A percentile compares a stretch with the other conserved stretches of the same genome.
These are phyloP conservation scores for Palythoa grandis DNA, from an alignment of 92 coral and sea anemone species.

Conservation along the genomic window DNA sequence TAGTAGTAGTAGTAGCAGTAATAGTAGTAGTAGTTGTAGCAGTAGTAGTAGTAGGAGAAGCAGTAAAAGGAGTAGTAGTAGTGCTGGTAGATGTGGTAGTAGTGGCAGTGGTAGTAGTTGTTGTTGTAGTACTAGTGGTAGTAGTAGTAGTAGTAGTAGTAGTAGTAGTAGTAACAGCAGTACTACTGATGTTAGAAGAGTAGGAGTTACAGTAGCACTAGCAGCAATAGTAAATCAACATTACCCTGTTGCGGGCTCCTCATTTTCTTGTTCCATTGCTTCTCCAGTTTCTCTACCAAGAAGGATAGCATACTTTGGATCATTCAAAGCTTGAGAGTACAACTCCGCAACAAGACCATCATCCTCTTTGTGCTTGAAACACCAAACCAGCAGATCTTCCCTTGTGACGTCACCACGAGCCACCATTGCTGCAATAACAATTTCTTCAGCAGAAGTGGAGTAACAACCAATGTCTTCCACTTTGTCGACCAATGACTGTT, in stretches of 20 bases:
- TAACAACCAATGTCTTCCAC: constrained; percentile 57
- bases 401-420: constrained; percentile 63
- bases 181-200: background rate
- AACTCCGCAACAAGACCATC: constrained; percentile 50
- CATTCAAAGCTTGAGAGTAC: constrained; percentile 64
- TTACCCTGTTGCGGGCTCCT: constrained; percentile 18
- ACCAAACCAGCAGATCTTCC: constrained; percentile 76
- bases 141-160: too few species aligned
- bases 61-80: too few species aligned
- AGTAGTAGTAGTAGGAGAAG: too few species aligned
- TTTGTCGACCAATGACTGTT: constrained; percentile 44
- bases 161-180: background rate
- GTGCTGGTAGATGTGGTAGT: too few species aligned
- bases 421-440: constrained; percentile 75
- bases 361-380: constrained; percentile 49
- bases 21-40: too few species aligned
- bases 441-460: constrained; percentile 66
- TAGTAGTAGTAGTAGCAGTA: too few species aligned
- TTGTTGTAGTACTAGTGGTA: too few species aligned
- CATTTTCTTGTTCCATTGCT: constrained; percentile 31
- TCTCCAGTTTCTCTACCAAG: constrained; percentile 3
- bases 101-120: too few species aligned
- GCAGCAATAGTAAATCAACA: background rate
- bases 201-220: background rate
- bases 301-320: constrained; percentile 58